phyloP scores from a whole-genome alignment of 2,113 vertebrate genomes.

The Caranx melampygus region DNA sequence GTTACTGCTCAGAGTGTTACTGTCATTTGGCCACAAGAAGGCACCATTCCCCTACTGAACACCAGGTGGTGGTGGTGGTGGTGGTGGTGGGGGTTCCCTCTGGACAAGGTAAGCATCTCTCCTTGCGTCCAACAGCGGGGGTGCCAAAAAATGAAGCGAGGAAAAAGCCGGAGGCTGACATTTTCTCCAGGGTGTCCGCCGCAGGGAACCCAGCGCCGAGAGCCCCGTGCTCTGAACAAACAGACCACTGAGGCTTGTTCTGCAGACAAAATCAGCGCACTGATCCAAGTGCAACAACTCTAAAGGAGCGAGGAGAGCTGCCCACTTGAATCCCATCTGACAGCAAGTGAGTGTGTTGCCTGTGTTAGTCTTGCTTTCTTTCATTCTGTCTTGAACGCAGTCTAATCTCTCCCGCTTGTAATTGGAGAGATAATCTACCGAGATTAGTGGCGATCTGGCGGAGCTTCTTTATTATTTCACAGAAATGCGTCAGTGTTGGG shows the following conservation, averaged over 20 bases:
- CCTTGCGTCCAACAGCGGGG: constrained; percentile 28
- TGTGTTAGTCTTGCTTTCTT: constrained; percentile 56
- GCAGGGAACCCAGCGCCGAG: constrained; percentile 68
- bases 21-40: constrained; percentile 53
- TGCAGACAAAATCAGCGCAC: constrained; percentile 60
- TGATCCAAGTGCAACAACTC: constrained; percentile 65
- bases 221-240: constrained; percentile 57
- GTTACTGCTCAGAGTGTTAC: not conserved
- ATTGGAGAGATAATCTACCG: constrained; percentile 58
- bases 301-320: constrained; percentile 67
- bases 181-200: constrained; percentile 71
- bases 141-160: constrained; percentile 71
- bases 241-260: constrained; percentile 57
- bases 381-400: constrained; percentile 56
- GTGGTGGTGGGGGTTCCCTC: not conserved
- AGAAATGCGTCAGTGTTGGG: constrained; percentile 32
- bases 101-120: constrained; percentile 51
- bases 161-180: constrained; percentile 67
- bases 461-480: constrained; percentile 41
- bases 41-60: constrained; percentile 32
- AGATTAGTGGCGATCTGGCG: constrained; percentile 48
- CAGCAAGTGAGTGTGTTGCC: constrained; percentile 77
- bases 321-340: constrained; percentile 71
- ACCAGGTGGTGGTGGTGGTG: not conserved
- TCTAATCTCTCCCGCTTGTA: constrained; percentile 56